A percentile compares a stretch with the other conserved stretches of the same genome.
Conservation (phyloP, 1,140 invertebrate species). For the Thereuonema tuberculata region DNA sequence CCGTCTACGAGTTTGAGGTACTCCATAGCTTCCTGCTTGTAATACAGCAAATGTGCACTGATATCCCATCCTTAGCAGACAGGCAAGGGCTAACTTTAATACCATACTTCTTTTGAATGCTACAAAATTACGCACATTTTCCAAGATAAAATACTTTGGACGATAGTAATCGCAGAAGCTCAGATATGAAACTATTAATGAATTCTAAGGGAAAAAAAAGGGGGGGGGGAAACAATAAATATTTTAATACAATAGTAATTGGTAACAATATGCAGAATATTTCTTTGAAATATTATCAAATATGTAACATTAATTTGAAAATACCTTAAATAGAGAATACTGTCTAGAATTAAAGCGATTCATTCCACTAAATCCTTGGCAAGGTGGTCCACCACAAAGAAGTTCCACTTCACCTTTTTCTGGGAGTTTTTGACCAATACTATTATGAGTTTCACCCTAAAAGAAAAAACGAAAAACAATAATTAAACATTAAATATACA, state of each 20-base stretch:
- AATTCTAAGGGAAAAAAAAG: conserved; percentile 53
- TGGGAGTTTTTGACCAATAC: conserved; percentile 49
- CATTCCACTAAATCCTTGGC: conserved; percentile 83
- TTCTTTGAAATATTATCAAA: too few relatives aligned
- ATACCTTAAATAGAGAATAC: conserved; percentile 77
- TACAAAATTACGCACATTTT: conserved; percentile 78
- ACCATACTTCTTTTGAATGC: conserved; percentile 64
- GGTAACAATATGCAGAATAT: too few relatives aligned
- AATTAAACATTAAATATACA: background rate
- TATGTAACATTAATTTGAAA: too few relatives aligned
- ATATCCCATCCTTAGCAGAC: conserved; percentile 69
- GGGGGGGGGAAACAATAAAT: too few relatives aligned
- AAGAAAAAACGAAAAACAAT: conserved; percentile 4
- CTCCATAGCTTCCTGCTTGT: conserved; percentile 74
- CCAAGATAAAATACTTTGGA: conserved; percentile 68
- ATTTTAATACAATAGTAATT: background rate
- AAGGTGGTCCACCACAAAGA: conserved; percentile 76
- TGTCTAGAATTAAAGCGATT: conserved; percentile 76
- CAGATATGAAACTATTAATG: conserved; percentile 65
- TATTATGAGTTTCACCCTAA: conserved; percentile 38
- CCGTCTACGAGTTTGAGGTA: conserved; percentile 65
- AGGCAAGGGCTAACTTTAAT: conserved; percentile 60
- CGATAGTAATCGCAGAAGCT: conserved; percentile 77
- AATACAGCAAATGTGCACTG: conserved; percentile 74
- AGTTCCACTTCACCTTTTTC: conserved; percentile 67